Evolutionary conservation across 2,113 vertebrate genomes (phyloP).

Genomic region (Perognathus longimembris): DNA sequence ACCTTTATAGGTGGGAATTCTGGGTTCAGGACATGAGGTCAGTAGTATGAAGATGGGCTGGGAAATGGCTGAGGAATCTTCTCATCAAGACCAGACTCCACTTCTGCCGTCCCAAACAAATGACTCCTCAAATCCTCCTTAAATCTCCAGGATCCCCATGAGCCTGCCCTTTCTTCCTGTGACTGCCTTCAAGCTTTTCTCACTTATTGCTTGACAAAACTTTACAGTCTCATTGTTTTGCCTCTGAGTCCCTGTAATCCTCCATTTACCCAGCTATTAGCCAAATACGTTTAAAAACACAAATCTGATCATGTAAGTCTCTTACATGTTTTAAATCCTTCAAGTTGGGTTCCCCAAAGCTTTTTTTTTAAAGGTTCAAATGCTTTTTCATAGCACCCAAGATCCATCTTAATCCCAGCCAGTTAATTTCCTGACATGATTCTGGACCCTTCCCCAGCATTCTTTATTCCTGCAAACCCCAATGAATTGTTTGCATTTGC

Average conservation of each 20-base stretch:
- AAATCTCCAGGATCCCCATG: not conserved
- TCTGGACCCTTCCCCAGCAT: fast-evolving
- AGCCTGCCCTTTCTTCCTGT: not conserved
- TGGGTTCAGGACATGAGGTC: not conserved
- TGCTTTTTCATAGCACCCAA: not conserved
- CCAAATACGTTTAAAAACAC: constrained; percentile 39
- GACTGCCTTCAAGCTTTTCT: not conserved
- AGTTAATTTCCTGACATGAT: not conserved
- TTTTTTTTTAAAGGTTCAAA: not conserved
- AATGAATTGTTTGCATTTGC: too few relatives aligned
- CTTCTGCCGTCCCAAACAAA: not conserved
- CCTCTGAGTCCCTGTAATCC: not conserved
- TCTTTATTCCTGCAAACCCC: not conserved
- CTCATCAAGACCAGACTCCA: not conserved
- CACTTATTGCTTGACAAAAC: not conserved
- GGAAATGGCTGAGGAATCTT: not conserved
- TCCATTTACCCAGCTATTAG: constrained; percentile 13
- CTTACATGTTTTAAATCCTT: constrained; percentile 7
- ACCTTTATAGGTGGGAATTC: not conserved
- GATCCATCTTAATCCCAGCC: not conserved
- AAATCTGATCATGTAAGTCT: not conserved
- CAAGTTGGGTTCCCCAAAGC: not conserved
- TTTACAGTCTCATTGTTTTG: not conserved
- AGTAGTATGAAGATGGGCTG: not conserved
- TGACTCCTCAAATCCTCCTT: too few relatives aligned